Percentiles rank a stretch among this genome's conserved stretches.
Evolutionary conservation across 1,140 invertebrate species (phyloP).

Genomic region (Panagrolaimus sp.): DNA sequence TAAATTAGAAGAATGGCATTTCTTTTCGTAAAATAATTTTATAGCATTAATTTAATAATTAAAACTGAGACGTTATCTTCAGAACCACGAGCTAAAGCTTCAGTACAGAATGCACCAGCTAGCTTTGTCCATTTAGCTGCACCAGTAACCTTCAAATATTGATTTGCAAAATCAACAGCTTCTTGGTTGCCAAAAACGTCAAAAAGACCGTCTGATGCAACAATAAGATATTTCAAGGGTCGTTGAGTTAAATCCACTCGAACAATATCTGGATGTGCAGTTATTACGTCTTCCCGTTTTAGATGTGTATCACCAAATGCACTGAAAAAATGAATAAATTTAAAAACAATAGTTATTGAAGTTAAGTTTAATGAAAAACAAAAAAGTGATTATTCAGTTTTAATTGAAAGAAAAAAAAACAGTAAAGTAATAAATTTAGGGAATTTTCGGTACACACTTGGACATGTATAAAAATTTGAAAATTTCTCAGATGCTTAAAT

Average conservation of each 20-base stretch:
- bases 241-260: slow-evolving; percentile 73
- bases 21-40: neutral
- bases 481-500: no score
- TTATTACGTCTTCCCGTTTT: slow-evolving; percentile 84
- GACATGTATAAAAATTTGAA: no score
- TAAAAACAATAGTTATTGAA: no score
- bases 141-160: slow-evolving; percentile 61
- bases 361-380: no score
- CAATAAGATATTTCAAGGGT: slow-evolving; percentile 77
- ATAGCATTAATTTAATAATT: slow-evolving; percentile 71
- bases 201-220: slow-evolving; percentile 91
- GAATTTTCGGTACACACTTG: no score
- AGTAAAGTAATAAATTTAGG: no score
- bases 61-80: slow-evolving; percentile 87
- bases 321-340: slow-evolving; percentile 57
- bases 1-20: no score
- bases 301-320: slow-evolving; percentile 79
- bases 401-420: no score
- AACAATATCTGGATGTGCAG: slow-evolving; percentile 86
- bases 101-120: neutral
- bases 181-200: slow-evolving; percentile 90
- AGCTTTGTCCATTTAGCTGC: slow-evolving; percentile 68
- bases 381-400: no score
- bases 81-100: neutral
- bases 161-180: slow-evolving; percentile 77